Base-by-base conservation (phyloP, 2,113 vertebrate genomes). In the Phrynosoma platyrhinos region DNA sequence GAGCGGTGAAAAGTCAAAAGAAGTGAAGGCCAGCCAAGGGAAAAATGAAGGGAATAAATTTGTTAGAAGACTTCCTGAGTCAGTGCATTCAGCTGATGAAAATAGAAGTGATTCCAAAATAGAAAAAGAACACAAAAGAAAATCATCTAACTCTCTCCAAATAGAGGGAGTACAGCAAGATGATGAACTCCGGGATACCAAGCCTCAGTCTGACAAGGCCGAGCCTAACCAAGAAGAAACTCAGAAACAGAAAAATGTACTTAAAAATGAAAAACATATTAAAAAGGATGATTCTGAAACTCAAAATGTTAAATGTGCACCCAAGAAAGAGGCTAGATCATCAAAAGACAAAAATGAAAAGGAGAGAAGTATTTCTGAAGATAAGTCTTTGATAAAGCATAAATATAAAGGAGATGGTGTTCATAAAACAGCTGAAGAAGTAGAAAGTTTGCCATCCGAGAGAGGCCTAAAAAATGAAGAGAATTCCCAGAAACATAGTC, bases 331-430 rank as follows among this genome's bases (percentile, higher is more conserved):
- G 52, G 14, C 55, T 0, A 98, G 95, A 75, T 95, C 96, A 83
- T 91, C 93, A 36, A 98, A 96, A 93, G 98, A 98, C 14, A 98
- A 98, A 90, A 97, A 93, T 92, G 98, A 99, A 20, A 98, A 97
- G 80, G 98, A 99, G 47, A 97, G 96, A 87, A 90, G 91, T 88
- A 42, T 94, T 64, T 95, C 96, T 2, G 98, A 99, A 75, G 98
- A 99, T n/a, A 98, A 96, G 7, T 16, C 84, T 30, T 75, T 93
- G 53, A 47, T 47, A 77, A 99, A 98, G 72, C 96, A 97, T 92
- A 99, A 97, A 90, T 92, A 90, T 66, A 99, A 97, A 94, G 93
- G 94, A 77, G 98, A 99, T 21, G 79, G 94, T 87, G 80, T 94
- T 78, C 93, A 96, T 10, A 98, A 94, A 77, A 68, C 88, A 27